Evolutionary conservation across 1,140 invertebrate species (phyloP).

Genomic region (Drosophila murphyi): DNA sequence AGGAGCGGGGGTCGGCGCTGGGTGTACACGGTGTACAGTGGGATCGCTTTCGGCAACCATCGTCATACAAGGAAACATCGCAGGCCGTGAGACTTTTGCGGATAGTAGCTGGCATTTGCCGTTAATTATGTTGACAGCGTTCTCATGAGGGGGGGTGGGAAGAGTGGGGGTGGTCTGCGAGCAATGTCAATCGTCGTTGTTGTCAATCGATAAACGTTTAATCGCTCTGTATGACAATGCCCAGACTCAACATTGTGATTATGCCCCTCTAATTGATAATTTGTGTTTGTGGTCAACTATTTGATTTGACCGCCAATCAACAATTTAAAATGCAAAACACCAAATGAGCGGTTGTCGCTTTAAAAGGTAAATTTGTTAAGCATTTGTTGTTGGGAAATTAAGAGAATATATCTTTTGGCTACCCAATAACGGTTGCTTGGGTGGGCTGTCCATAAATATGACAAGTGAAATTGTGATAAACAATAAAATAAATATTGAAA

Average conservation of each 20-base stretch:
- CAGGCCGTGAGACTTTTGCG: conserved; percentile 66
- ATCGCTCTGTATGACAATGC: conserved; percentile 72
- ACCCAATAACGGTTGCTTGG: conserved; percentile 14
- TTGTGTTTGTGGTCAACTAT: conserved; percentile 64
- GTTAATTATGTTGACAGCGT: conserved; percentile 79
- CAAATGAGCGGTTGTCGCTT: conserved; percentile 15
- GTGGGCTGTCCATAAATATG: conserved; percentile 1
- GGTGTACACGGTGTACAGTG: neutral
- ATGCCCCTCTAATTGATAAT: conserved; percentile 69
- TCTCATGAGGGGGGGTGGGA: conserved; percentile 24
- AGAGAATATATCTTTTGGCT: conserved; percentile 53
- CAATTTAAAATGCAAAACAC: conserved; percentile 71
- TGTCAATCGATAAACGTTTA: conserved; percentile 72
- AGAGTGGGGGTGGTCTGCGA: conserved; percentile 52
- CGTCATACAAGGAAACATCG: conserved; percentile 51
- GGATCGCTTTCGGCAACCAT: conserved; percentile 26
- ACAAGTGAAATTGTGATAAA: conserved; percentile 2
- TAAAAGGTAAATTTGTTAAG: conserved; percentile 41
- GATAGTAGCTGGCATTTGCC: conserved; percentile 67
- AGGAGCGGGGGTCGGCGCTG: conserved; percentile 2
- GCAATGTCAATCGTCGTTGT: conserved; percentile 52
- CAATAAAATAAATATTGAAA: neutral
- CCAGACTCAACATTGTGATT: conserved; percentile 45
- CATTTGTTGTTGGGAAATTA: conserved; percentile 27
- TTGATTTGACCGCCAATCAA: conserved; percentile 55